Conservation (phyloP, 1,140 invertebrate genomes). For the Drosophila nannoptera region DNA sequence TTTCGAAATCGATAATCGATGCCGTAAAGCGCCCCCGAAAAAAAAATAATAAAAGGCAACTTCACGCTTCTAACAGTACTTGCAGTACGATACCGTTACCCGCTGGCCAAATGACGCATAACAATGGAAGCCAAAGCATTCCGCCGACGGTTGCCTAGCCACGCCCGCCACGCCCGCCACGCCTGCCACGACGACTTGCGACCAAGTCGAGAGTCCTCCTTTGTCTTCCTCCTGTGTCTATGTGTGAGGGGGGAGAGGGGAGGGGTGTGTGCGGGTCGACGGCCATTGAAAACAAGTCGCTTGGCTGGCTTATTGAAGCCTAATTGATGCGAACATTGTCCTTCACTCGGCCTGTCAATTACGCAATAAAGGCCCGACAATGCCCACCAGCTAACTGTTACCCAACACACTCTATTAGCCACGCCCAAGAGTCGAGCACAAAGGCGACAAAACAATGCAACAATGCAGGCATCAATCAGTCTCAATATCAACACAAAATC, state of each 20-base stretch:
- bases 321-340: slow-evolving; percentile 50
- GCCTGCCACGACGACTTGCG: too few relatives aligned
- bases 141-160: slow-evolving; percentile 41
- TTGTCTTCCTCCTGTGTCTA: not conserved
- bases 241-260: too few relatives aligned
- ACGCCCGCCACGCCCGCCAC: too few relatives aligned
- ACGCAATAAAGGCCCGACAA: slow-evolving; percentile 6
- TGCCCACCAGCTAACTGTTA: not conserved
- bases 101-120: slow-evolving; percentile 24
- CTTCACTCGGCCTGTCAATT: slow-evolving; percentile 5
- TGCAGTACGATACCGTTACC: slow-evolving; percentile 14
- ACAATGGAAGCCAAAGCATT: slow-evolving; percentile 48
- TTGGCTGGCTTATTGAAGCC: slow-evolving; percentile 54
- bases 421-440: not conserved
- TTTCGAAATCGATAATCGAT: slow-evolving; percentile 36
- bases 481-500: too few relatives aligned
- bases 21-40: slow-evolving; percentile 9
- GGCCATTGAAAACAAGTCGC: slow-evolving; percentile 24
- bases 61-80: slow-evolving; percentile 8
- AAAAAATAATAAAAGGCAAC: slow-evolving; percentile 14
- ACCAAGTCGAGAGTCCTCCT: too few relatives aligned
- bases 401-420: not conserved
- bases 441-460: too few relatives aligned
- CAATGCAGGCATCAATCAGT: too few relatives aligned
- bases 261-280: slow-evolving; percentile 28